A percentile compares a stretch with the other conserved stretches of the same genome.
phyloP scores from a whole-genome alignment of 92 coral and sea anemone genomes.

The Siderastrea radians region DNA sequence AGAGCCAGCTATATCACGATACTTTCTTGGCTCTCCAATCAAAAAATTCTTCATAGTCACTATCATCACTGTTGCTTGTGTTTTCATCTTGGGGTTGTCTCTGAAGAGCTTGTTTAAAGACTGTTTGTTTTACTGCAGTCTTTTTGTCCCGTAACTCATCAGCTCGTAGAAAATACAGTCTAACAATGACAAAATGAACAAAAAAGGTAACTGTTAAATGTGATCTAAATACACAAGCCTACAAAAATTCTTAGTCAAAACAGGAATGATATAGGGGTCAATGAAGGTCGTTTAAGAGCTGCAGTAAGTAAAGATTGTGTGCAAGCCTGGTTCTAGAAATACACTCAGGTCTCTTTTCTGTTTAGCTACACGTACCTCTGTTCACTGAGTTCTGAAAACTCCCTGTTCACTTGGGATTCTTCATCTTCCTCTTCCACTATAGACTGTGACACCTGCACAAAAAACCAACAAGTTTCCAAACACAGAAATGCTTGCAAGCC shows the following conservation, averaged over 20 bases:
- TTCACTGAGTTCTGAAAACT: constrained; percentile 93
- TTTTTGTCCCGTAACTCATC: constrained; percentile 92
- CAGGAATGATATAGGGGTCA: not conserved
- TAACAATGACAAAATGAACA: constrained; percentile 15
- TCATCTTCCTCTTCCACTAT: constrained; percentile 97
- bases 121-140: constrained; percentile 66
- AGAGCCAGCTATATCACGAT: no score
- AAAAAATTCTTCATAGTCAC: constrained; percentile 93
- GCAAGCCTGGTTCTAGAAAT: no score
- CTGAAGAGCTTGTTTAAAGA: constrained; percentile 45
- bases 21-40: constrained; percentile 99
- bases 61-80: constrained; percentile 81
- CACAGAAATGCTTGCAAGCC: not conserved
- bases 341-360: no score
- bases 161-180: constrained; percentile 94
- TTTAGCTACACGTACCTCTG: constrained; percentile 76
- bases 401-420: constrained; percentile 93
- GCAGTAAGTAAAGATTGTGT: no score
- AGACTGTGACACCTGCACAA: constrained; percentile 90
- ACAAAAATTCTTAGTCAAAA: not conserved
- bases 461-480: not conserved
- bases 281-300: no score
- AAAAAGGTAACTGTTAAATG: not conserved
- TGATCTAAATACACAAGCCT: not conserved
- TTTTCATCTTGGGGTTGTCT: constrained; percentile 56